These are phyloP conservation scores for Alligator mississippiensis DNA, from an alignment of 2,113 vertebrate species.

Conservation along the genomic window DNA sequence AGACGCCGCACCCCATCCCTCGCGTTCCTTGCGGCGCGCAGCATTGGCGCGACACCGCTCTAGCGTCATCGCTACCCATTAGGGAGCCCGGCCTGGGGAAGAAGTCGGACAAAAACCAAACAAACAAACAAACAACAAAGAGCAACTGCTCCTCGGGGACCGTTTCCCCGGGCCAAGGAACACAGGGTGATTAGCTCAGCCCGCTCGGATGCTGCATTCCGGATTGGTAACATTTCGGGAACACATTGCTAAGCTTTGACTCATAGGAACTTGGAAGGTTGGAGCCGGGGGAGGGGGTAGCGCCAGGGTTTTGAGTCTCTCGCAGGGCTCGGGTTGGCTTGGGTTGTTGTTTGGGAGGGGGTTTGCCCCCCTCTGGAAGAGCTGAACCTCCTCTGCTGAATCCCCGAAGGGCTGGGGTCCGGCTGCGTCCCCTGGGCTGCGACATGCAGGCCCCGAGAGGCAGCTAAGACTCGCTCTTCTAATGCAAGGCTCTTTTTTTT, in stretches of 20 bases:
- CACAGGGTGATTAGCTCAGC: conserved; percentile 40
- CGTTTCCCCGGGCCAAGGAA: conserved; percentile 48
- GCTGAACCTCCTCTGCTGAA: conserved; percentile 7
- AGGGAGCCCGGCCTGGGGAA: fast-evolving
- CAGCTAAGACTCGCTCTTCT: conserved; percentile 46
- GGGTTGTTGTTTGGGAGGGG: too few relatives aligned
- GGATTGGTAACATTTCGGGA: conserved; percentile 75
- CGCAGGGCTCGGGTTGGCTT: conserved; percentile 38
- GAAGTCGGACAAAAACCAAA: fast-evolving
- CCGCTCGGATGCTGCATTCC: conserved; percentile 68
- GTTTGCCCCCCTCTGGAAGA: background rate
- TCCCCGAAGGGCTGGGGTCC: background rate
- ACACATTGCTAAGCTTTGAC: conserved; percentile 79
- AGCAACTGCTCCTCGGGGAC: background rate
- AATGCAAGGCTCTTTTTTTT: background rate
- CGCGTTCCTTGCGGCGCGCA: fast-evolving
- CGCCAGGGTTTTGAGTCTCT: conserved; percentile 61
- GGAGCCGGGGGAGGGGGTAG: conserved; percentile 55
- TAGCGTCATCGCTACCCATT: background rate
- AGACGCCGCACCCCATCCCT: fast-evolving
- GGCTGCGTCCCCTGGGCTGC: background rate
- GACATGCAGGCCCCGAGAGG: conserved; percentile 52
- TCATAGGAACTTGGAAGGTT: conserved; percentile 76
- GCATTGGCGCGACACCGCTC: background rate
- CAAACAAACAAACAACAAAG: background rate